phyloP scores from a whole-genome alignment of 2,797 vertebrate species.

The Aphelocoma californica region DNA sequence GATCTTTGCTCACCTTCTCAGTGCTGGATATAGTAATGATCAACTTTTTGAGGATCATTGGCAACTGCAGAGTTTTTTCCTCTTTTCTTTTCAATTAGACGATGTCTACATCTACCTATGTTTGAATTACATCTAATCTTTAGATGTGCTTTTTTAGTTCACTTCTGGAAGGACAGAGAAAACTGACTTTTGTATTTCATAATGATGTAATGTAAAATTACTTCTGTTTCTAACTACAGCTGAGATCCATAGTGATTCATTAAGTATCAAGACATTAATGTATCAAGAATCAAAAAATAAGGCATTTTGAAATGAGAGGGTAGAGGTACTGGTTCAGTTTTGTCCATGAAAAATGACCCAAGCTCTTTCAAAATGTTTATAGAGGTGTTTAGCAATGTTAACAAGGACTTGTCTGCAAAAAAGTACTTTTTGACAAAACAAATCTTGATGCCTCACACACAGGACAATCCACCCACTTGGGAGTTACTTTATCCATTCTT shows the following conservation, averaged over 20 bases:
- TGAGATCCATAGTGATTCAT: neutral
- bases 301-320: neutral
- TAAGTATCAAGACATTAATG: neutral
- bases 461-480: neutral
- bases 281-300: neutral
- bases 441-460: neutral
- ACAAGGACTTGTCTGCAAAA: neutral
- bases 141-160: neutral
- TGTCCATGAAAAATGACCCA: neutral
- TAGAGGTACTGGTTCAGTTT: neutral
- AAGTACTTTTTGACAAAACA: neutral
- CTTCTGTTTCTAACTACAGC: neutral
- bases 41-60: neutral
- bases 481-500: neutral
- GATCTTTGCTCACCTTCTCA: neutral
- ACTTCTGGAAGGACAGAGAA: neutral
- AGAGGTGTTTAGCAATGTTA: neutral
- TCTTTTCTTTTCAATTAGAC: neutral
- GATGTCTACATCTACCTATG: neutral
- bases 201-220: neutral
- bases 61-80: neutral
- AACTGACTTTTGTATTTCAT: neutral
- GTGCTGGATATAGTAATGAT: neutral
- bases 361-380: neutral
- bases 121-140: neutral